Evolutionary conservation across 2,113 vertebrate genomes (phyloP), one percentile per base, ranked within the genome.

Genomic region (Geothlypis trichas): DNA sequence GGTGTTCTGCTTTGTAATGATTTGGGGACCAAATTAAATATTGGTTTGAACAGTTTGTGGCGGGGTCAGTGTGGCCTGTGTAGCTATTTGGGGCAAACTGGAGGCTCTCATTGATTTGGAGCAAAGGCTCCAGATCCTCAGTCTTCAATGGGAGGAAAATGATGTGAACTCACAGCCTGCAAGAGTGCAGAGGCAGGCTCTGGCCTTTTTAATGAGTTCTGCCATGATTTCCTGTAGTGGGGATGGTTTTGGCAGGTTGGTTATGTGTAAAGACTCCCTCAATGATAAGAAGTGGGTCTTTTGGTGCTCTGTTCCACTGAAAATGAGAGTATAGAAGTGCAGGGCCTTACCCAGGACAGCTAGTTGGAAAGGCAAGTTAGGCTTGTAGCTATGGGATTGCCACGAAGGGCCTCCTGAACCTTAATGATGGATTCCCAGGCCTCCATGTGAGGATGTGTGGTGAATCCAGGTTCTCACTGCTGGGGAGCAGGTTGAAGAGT

Each of bases 381-480:
- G 14, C 14, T 35, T 14, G 15, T 16, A 35, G 17, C 11, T 12
- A 10, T 17, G n/a, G 15, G n/a, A 24, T 59, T 59, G 58, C 7
- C 7, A 5, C 6, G 1, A 59, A 26, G 23, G n/a, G 58, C 10
- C 23, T 59, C 23, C 10, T 37, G n/a, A 15, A 37, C n/a, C 7
- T 37, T 59, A 10, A 10, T 2, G 10, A 26, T 26, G n/a, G 23
- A 59, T 8, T 26, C 10, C n/a, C 2, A 7, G 23, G 15, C 15
- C 15, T 37, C n/a, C 3, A 2, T 7, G 4, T 37, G 58, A 59
- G 10, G 9, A 7, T 11, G 15, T 2, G 2, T 17, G 15, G 58
- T 24, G 23, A 55, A 7, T 55, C 54, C 30, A 55, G 18, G 54
- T 55, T 33, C 13, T 57, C 5, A 4, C 31, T n/a, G 55, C 31